Conservation (phyloP, 2,797 vertebrate species). For the Takifugu ocellatus region DNA sequence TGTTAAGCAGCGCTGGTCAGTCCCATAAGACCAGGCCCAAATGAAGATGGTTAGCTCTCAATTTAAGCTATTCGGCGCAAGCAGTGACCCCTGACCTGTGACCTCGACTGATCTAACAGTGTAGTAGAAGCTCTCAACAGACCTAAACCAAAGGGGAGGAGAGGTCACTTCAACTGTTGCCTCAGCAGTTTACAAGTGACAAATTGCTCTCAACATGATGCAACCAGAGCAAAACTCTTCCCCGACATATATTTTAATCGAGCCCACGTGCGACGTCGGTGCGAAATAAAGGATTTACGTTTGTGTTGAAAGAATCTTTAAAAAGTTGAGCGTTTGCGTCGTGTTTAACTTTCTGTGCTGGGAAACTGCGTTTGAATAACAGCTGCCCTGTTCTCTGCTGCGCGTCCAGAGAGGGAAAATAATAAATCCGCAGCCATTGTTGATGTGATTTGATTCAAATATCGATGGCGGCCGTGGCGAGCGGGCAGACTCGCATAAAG, state of each 20-base stretch:
- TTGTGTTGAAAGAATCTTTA: not conserved
- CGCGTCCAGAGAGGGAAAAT: constrained; percentile 16
- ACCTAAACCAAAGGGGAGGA: constrained; percentile 50
- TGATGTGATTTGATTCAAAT: constrained; percentile 48
- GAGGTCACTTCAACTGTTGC: constrained; percentile 51
- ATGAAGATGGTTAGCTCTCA: constrained; percentile 28
- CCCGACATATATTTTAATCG: too few relatives aligned
- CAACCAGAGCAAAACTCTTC: not conserved
- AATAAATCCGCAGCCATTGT: constrained; percentile 45
- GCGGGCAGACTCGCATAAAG: constrained; percentile 36
- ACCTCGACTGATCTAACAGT: constrained; percentile 59
- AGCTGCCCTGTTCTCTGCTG: not conserved
- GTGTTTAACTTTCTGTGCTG: constrained; percentile 36
- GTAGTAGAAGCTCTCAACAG: constrained; percentile 56
- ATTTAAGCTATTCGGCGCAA: constrained; percentile 43
- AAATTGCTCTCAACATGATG: not conserved
- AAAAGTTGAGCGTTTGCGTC: constrained; percentile 1
- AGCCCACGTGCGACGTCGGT: too few relatives aligned
- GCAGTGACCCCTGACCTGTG: constrained; percentile 57
- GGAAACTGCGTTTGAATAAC: constrained; percentile 27
- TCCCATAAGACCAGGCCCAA: constrained; percentile 4
- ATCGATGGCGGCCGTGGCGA: constrained; percentile 28
- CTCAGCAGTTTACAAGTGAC: constrained; percentile 32
- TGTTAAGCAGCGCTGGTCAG: not conserved
- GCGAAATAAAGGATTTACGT: not conserved